Evolutionary conservation across 2,797 vertebrate species (phyloP).

Genomic region (Falco biarmicus): DNA sequence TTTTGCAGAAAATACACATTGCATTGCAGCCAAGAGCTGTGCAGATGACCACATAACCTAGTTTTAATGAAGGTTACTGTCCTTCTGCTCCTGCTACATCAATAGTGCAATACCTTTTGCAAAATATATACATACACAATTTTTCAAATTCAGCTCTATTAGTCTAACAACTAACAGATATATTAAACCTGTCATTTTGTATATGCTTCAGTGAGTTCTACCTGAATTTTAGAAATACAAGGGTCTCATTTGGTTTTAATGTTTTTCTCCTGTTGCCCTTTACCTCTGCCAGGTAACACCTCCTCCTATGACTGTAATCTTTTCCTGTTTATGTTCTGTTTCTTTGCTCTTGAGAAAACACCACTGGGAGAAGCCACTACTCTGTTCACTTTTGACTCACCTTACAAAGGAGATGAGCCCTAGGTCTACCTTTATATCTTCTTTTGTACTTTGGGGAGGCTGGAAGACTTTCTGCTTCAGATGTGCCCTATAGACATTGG

Average conservation of each 20-base stretch:
- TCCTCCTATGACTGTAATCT: not conserved
- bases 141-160: slow-evolving; percentile 17
- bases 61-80: slow-evolving; percentile 43
- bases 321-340: slow-evolving; percentile 11
- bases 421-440: not conserved
- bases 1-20: slow-evolving; percentile 47
- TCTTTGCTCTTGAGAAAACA: not conserved
- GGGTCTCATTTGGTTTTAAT: not conserved
- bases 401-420: not conserved
- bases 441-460: not conserved
- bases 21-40: not conserved
- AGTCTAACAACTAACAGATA: not conserved
- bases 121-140: not conserved
- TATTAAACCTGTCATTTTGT: not conserved
- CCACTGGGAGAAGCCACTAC: not conserved
- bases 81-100: not conserved
- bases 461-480: not conserved
- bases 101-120: not conserved
- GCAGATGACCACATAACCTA: slow-evolving; percentile 16
- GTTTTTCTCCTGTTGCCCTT: slow-evolving; percentile 3
- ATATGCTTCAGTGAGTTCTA: not conserved
- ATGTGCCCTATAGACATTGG: not conserved
- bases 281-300: not conserved
- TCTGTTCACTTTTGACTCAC: not conserved
- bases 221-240: slow-evolving; percentile 5